These are phyloP conservation scores for Lanius collurio DNA, from an alignment of 2,113 vertebrate species.

Conservation along the genomic window DNA sequence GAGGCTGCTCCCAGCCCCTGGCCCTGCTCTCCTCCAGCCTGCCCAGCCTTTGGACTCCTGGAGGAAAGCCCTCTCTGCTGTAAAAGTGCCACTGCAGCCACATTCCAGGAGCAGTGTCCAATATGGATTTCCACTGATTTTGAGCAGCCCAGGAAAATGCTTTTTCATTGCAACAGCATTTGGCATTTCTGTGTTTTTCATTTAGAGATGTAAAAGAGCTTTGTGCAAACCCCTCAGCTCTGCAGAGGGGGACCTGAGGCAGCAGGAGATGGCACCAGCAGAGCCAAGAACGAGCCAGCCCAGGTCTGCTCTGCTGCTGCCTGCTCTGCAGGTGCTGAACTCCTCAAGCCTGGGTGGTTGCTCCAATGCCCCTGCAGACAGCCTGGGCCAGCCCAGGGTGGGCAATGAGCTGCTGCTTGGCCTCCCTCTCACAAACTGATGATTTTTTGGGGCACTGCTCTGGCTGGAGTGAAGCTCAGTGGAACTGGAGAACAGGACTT, in stretches of 20 bases:
- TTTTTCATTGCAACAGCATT: background rate
- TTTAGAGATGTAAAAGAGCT: background rate
- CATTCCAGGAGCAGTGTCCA: background rate
- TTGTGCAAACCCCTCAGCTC: background rate
- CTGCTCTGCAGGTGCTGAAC: background rate
- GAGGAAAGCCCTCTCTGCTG: background rate
- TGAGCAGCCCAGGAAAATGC: background rate
- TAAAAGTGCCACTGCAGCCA: background rate
- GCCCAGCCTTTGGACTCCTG: background rate
- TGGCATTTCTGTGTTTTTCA: background rate
- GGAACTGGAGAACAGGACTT: background rate
- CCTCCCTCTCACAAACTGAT: background rate
- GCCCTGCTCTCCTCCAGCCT: background rate
- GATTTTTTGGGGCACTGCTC: background rate
- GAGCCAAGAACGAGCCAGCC: background rate
- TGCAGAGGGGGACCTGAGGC: background rate
- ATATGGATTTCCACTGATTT: background rate
- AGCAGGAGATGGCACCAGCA: rapidly evolving
- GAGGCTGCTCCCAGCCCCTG: background rate
- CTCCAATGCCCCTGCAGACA: background rate
- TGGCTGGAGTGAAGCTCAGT: background rate
- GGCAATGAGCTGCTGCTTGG: background rate
- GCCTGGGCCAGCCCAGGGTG: background rate
- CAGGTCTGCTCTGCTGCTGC: background rate
- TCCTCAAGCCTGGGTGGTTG: background rate